These are phyloP conservation scores for Triops cancriformis DNA, from an alignment of 1,140 invertebrate genomes.

Conservation along the genomic window DNA sequence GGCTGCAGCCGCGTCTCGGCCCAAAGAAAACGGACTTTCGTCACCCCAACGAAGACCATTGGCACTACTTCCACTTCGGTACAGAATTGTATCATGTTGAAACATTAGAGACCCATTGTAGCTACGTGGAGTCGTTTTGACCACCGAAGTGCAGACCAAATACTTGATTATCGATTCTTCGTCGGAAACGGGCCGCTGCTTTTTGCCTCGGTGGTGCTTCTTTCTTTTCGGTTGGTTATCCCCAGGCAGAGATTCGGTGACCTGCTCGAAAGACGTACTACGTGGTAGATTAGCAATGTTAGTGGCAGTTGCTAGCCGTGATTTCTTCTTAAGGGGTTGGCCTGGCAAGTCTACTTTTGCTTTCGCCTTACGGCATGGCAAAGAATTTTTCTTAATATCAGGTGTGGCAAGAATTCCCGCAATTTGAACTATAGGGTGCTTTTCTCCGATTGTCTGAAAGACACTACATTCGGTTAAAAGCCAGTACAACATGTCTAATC, in stretches of 20 bases:
- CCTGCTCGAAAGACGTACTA: background rate
- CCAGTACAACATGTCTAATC: background rate
- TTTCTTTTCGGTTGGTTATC: background rate
- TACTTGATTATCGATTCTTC: background rate
- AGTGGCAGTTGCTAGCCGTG: background rate
- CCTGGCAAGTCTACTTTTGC: background rate
- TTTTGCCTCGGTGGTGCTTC: background rate
- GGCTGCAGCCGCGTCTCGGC: background rate
- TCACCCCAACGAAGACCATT: background rate
- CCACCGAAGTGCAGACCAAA: background rate
- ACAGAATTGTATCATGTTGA: background rate
- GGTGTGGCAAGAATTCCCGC: background rate
- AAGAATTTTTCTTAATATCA: background rate
- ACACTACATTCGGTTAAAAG: background rate
- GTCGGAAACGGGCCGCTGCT: background rate
- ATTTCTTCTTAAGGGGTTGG: background rate
- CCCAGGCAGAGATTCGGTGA: background rate
- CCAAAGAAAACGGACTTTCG: background rate
- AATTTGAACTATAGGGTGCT: background rate
- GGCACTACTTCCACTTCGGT: background rate
- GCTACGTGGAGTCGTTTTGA: background rate
- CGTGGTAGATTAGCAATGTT: background rate
- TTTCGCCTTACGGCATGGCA: background rate
- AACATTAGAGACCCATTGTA: background rate
- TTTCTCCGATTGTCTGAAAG: background rate